Percentiles rank a stretch among this genome's conserved stretches.
These are phyloP conservation scores for Halcyon leucocephala DNA, from an alignment of 2,797 vertebrate genomes.

Conservation along the genomic window DNA sequence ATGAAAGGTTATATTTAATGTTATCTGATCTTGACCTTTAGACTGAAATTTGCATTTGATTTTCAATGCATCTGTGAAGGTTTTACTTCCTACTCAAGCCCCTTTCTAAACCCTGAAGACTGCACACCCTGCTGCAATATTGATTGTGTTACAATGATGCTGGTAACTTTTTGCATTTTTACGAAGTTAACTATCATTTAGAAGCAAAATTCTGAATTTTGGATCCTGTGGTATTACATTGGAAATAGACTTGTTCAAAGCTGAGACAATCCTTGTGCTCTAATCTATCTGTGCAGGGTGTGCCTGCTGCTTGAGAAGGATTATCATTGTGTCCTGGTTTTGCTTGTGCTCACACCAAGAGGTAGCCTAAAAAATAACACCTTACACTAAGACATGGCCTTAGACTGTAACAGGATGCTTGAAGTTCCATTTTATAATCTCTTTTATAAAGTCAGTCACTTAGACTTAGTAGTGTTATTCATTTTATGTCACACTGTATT, in stretches of 20 bases:
- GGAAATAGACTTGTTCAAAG: background rate
- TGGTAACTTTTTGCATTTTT: background rate
- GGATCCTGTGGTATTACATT: background rate
- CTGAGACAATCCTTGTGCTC: background rate
- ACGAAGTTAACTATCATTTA: background rate
- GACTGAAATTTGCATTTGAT: conserved; percentile 51
- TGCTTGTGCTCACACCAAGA: background rate
- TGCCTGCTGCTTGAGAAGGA: background rate
- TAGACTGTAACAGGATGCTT: background rate
- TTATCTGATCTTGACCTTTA: conserved; percentile 51
- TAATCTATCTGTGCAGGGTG: background rate
- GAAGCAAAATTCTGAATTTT: conserved; percentile 2
- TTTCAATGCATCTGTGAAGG: background rate
- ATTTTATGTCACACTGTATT: background rate
- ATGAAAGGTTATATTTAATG: conserved; percentile 55
- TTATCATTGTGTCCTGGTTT: background rate
- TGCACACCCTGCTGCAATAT: background rate
- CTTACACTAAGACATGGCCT: background rate
- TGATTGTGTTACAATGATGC: background rate
- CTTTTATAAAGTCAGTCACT: background rate
- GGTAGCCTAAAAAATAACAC: background rate
- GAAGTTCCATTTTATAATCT: background rate
- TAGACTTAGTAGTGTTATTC: background rate
- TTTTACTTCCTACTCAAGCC: conserved; percentile 6
- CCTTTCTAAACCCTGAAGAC: background rate